Percentiles rank a stretch among this genome's conserved stretches.
These are phyloP conservation scores for Notarius lentiginosus DNA, from an alignment of 2,113 vertebrate species.

Conservation along the genomic window DNA sequence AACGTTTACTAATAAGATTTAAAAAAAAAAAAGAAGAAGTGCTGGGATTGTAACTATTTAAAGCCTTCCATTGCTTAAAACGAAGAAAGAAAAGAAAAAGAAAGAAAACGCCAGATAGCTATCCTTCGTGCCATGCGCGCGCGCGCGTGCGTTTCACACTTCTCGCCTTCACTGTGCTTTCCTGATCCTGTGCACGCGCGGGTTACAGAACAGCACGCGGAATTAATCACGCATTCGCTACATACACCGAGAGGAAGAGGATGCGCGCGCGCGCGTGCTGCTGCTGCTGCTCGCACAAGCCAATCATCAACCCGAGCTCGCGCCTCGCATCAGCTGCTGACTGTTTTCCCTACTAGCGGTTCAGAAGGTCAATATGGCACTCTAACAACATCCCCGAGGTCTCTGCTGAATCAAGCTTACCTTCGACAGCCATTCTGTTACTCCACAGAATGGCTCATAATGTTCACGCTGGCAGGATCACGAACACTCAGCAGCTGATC, in stretches of 20 bases:
- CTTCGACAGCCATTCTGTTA: slow-evolving; percentile 75
- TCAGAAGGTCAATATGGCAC: neutral
- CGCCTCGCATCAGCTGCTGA: slow-evolving; percentile 2
- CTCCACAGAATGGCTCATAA: slow-evolving; percentile 65
- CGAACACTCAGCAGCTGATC: slow-evolving; percentile 48
- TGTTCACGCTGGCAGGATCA: slow-evolving; percentile 47
- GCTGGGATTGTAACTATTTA: neutral
- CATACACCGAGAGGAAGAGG: neutral
- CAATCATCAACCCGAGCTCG: slow-evolving; percentile 53
- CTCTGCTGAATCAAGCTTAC: slow-evolving; percentile 59
- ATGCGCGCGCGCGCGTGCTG: neutral
- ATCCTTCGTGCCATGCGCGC: neutral
- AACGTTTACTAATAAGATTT: neutral
- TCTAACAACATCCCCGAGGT: neutral
- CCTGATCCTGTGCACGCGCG: slow-evolving; percentile 3
- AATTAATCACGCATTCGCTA: neutral
- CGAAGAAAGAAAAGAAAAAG: too few species aligned
- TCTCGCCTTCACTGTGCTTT: neutral
- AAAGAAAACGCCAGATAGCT: too few species aligned
- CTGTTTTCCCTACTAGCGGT: slow-evolving; percentile 17
- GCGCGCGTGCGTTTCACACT: neutral
- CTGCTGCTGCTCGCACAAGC: slow-evolving; percentile 41
- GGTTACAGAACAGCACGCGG: slow-evolving; percentile 17
- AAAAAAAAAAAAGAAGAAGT: neutral
- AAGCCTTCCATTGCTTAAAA: neutral